Percentiles rank a stretch among this genome's conserved stretches.
Evolutionary conservation across 2,797 vertebrate species (phyloP).

Genomic region (Coendou prehensilis): DNA sequence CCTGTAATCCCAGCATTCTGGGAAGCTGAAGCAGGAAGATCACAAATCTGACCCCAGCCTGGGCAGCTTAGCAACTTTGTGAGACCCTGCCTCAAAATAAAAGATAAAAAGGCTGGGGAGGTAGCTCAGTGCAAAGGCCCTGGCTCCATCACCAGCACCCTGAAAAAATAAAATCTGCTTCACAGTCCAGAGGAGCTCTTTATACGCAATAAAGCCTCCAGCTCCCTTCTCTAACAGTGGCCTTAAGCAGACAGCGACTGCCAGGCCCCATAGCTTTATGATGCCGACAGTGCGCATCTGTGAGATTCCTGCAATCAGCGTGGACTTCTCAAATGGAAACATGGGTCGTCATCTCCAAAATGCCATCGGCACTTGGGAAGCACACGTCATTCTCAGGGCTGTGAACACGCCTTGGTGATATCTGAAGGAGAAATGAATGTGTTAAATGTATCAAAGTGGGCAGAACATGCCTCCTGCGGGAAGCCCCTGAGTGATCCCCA

Average conservation of each 20-base stretch:
- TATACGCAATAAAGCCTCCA: no score
- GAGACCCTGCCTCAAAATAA: neutral
- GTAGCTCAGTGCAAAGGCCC: neutral
- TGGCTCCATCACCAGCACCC: neutral
- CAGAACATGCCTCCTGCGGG: constrained; percentile 14
- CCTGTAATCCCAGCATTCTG: neutral
- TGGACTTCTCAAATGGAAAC: neutral
- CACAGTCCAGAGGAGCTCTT: neutral
- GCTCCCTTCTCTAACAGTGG: neutral
- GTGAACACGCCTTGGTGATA: neutral
- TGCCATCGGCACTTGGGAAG: constrained; percentile 7
- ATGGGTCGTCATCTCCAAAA: neutral
- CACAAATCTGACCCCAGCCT: neutral
- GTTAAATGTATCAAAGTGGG: neutral
- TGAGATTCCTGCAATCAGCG: neutral
- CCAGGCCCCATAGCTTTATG: neutral
- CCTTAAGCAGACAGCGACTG: neutral
- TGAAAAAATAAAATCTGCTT: neutral
- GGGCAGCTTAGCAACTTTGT: neutral
- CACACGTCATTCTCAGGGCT: neutral
- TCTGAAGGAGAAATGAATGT: neutral
- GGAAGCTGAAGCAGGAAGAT: neutral
- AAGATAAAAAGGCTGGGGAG: neutral
- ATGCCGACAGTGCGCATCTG: neutral
- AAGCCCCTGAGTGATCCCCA: neutral